A percentile compares a stretch with the other conserved stretches of the same genome.
These are phyloP conservation scores for Litocranius walleri DNA, from an alignment of 2,113 vertebrate genomes.

Conservation along the genomic window DNA sequence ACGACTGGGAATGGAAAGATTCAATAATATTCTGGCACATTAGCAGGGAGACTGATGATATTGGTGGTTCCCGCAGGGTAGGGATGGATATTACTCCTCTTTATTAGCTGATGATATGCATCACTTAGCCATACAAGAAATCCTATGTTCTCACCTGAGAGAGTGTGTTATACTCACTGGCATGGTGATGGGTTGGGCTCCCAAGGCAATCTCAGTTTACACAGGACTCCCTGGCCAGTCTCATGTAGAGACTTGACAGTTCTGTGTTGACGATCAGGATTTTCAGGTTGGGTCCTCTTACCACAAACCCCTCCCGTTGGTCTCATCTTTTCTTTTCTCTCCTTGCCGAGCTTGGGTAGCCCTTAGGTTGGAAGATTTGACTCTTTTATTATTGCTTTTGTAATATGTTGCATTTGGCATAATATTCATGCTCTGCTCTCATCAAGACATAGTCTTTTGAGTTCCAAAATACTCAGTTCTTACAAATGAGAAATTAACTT, in stretches of 20 bases:
- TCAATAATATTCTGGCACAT: neutral
- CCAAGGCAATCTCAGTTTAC: neutral
- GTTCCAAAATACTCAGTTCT: neutral
- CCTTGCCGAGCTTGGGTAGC: neutral
- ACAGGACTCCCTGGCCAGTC: neutral
- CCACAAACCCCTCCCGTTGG: neutral
- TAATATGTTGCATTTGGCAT: neutral
- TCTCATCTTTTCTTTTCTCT: neutral
- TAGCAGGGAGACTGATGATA: neutral
- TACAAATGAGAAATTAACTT: neutral
- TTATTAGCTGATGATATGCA: neutral
- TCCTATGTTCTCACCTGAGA: neutral
- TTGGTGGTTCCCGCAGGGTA: neutral
- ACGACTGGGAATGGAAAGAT: neutral
- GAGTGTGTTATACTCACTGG: neutral
- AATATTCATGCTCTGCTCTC: neutral
- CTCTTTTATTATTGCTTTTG: neutral
- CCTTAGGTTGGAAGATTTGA: neutral
- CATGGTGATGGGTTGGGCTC: neutral
- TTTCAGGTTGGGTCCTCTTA: neutral
- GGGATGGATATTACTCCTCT: neutral
- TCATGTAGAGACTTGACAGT: neutral
- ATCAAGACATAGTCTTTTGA: neutral
- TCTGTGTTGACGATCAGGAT: neutral
- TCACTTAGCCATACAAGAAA: neutral